A percentile compares a stretch with the other conserved stretches of the same genome.
phyloP scores from a whole-genome alignment of 2,113 vertebrate species.

The Todiramphus saurophagus region DNA sequence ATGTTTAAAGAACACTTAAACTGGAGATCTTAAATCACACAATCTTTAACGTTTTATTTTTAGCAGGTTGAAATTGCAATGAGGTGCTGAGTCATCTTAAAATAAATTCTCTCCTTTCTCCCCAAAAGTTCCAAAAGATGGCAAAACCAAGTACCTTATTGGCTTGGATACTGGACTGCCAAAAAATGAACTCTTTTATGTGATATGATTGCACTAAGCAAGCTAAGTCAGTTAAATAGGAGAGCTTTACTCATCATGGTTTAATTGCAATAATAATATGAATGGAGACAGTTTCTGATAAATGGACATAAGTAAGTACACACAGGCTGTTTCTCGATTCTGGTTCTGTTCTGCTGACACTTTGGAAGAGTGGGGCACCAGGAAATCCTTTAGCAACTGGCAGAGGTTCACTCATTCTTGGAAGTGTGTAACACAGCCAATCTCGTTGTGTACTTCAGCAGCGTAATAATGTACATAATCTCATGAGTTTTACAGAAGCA shows the following conservation, averaged over 20 bases:
- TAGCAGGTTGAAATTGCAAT: not conserved
- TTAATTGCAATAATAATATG: not conserved
- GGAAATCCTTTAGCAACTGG: not conserved
- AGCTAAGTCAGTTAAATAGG: not conserved
- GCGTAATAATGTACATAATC: not conserved
- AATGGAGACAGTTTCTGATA: not conserved
- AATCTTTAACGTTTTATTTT: not conserved
- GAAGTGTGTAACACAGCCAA: not conserved
- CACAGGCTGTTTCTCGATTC: not conserved
- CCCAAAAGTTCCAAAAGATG: not conserved
- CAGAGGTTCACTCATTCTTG: not conserved
- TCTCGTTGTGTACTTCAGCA: constrained; percentile 3
- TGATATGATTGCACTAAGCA: not conserved
- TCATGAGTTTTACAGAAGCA: constrained; percentile 41
- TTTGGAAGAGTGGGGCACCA: not conserved
- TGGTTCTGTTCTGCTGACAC: not conserved
- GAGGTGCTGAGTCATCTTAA: not conserved
- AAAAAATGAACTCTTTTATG: not conserved
- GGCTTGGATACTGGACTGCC: not conserved
- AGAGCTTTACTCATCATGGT: not conserved
- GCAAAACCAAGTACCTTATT: not conserved
- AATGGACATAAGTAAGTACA: not conserved
- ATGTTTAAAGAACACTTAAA: not conserved
- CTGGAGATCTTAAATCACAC: not conserved
- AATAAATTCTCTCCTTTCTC: not conserved